A percentile compares a stretch with the other conserved stretches of the same genome.
Evolutionary conservation across 2,797 vertebrate species (phyloP).

Genomic region (Phylloscopus collybita): DNA sequence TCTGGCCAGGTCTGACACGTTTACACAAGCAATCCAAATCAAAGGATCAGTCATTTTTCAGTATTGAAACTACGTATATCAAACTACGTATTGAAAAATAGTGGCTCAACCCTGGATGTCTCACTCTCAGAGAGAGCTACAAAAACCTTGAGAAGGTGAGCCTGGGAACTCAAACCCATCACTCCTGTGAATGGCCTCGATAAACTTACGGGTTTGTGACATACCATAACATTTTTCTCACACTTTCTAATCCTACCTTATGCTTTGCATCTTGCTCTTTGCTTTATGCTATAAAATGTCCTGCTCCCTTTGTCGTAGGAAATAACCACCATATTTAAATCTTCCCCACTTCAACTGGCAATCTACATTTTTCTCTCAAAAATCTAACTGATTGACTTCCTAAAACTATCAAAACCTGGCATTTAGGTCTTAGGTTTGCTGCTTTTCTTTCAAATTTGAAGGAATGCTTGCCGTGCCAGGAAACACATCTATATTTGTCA

Average conservation of each 20-base stretch:
- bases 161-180: not conserved
- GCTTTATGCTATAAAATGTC: not conserved
- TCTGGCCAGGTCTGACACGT: rapidly evolving
- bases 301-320: not conserved
- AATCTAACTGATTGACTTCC: not conserved
- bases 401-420: not conserved
- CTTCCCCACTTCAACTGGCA: not conserved
- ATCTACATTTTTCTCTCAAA: not conserved
- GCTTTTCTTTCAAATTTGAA: not conserved
- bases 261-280: not conserved
- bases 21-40: not conserved
- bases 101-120: rapidly evolving
- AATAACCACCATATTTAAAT: not conserved
- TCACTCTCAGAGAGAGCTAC: not conserved
- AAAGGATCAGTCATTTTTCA: not conserved
- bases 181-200: not conserved
- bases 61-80: not conserved
- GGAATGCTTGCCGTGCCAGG: not conserved
- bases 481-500: not conserved
- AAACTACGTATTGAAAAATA: not conserved
- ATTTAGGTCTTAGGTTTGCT: not conserved
- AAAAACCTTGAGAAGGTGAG: not conserved
- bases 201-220: not conserved
- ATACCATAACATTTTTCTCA: not conserved
- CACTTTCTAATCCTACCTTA: not conserved